Conservation (phyloP, 1,140 invertebrate genomes). For the Liolophura sinensis region DNA sequence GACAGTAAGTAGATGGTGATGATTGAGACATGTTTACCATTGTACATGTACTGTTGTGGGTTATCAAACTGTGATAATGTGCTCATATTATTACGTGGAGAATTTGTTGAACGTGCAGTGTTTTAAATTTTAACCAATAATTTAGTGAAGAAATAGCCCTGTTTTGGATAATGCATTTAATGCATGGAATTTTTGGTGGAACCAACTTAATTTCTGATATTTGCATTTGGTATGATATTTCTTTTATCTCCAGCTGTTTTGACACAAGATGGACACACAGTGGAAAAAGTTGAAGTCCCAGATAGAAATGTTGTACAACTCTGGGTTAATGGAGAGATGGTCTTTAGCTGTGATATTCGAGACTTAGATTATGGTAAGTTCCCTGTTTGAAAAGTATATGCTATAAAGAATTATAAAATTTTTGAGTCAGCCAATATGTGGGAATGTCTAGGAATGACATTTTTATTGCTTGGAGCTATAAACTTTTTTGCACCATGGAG, state of each 20-base stretch:
- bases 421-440: neutral
- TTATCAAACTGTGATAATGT: too few species aligned
- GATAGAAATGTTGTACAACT: conserved; percentile 41
- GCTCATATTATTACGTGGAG: too few species aligned
- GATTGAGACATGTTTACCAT: too few species aligned
- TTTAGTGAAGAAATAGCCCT: too few species aligned
- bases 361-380: conserved; percentile 44
- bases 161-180: too few species aligned
- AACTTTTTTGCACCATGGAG: neutral
- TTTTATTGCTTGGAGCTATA: neutral
- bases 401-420: neutral
- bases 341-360: conserved; percentile 42
- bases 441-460: neutral
- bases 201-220: neutral
- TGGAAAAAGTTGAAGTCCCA: conserved; percentile 23
- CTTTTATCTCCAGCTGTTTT: conserved; percentile 28
- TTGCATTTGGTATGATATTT: neutral
- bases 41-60: too few species aligned
- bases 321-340: conserved; percentile 42
- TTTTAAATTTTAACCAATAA: too few species aligned
- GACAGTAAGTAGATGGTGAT: conserved; percentile 28
- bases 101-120: too few species aligned
- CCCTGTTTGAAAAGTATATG: neutral
- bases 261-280: conserved; percentile 27
- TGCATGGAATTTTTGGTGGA: neutral